Evolutionary conservation across 2,797 vertebrate species (phyloP), one percentile per base, ranked within the genome.

Genomic region (Cynodonichthys magdalenae): DNA sequence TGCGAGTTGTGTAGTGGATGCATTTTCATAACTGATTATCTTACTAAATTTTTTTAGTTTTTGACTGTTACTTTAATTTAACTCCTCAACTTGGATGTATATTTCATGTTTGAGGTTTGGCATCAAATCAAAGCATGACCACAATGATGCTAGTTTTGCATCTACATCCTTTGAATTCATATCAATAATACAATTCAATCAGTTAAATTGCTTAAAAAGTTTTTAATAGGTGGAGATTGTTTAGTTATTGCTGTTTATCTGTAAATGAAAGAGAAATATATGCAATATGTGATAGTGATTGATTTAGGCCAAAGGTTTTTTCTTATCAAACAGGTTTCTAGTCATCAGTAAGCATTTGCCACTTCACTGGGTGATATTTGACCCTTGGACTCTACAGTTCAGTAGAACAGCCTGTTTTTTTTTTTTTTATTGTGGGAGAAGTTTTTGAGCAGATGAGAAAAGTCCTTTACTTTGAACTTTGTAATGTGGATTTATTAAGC

Each of bases 361-460:
- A 81, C 49, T 59, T 87, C 80, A 77, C 47, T 48, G 36, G 12
- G 1, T 53, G 4, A 49, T 52, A 17, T 72, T 59, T 84, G 77
- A 85, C 83, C 84, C 36, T 87, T 83, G 71, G 70, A 89, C 86
- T 64, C 63, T 71, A 17, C 18, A 54, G 20, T 55, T 66, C 28
- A 44, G 28, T 68, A 3, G 34, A 51, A 46, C 9, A 51, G 29
- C 31, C 5, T 53, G 15, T 36, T 41, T 15, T 15, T 39, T 9
- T 59, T 34, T 8, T 34, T 34, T 9, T 34, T 27, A 28, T 28
- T 11, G 5, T 49, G 12, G 3, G 10, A 42, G 17, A 41, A 15
- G 28, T 17, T 36, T n/a, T 45, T 12, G 15, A 46, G 60, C 1
- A 66, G 19, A 59, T 55, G 20, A 0, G 41, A 31, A 24, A 10